Evolutionary conservation across 2,888 invertebrate genomes (phyloP).

Genomic region (Willowsia nigromaculata): DNA sequence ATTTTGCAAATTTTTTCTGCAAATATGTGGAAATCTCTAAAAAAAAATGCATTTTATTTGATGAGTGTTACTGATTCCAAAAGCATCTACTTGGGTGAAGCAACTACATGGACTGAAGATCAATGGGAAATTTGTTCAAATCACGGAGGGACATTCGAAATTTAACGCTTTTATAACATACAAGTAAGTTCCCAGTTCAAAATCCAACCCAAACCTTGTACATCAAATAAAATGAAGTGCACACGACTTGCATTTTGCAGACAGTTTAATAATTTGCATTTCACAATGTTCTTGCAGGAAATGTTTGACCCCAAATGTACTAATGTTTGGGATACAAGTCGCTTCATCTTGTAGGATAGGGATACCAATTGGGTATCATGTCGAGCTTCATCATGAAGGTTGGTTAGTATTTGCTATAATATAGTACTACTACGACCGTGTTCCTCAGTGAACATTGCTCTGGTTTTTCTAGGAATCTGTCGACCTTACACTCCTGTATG

Average conservation of each 20-base stretch:
- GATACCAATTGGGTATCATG: constrained; percentile 48
- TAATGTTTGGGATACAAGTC: constrained; percentile 55
- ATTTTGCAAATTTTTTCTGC: too few species aligned
- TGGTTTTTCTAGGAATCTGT: background rate
- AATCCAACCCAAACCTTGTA: background rate
- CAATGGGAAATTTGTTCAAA: constrained; percentile 4
- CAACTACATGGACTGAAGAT: constrained; percentile 41
- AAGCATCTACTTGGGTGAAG: constrained; percentile 51
- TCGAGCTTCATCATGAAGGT: background rate
- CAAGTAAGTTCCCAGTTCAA: constrained; percentile 13
- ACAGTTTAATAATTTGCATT: too few species aligned
- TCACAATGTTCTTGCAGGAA: background rate
- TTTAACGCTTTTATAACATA: constrained; percentile 29
- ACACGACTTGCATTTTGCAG: too few species aligned
- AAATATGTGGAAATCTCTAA: too few species aligned
- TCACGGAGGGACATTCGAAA: background rate
- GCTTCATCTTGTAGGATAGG: constrained; percentile 44
- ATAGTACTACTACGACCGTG: background rate
- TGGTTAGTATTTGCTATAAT: too few species aligned
- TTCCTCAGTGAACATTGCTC: too few species aligned
- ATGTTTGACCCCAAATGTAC: constrained; percentile 34
- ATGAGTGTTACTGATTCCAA: background rate
- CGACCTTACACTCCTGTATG: constrained; percentile 52
- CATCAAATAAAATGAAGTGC: too few species aligned
- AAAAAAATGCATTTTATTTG: too few species aligned